These are phyloP conservation scores for Leptopilina clavipes DNA, from an alignment of 1,140 invertebrate species.

Conservation along the genomic window DNA sequence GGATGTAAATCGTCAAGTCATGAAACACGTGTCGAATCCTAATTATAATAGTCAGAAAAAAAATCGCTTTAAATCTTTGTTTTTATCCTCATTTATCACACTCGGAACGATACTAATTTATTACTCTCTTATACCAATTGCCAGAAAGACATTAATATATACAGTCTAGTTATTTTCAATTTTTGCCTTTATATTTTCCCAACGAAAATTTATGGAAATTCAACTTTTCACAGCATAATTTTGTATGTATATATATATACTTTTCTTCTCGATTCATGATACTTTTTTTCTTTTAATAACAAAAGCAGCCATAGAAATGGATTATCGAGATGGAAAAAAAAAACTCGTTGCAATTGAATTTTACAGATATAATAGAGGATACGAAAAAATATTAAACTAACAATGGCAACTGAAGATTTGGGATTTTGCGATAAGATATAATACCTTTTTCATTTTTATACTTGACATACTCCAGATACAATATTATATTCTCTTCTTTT, in stretches of 20 bases:
- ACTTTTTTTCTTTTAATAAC: background rate
- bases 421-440: constrained; percentile 6
- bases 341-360: background rate
- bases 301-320: background rate
- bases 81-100: background rate
- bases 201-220: background rate
- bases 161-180: constrained; percentile 11
- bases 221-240: background rate
- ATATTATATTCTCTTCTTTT: background rate
- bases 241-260: background rate
- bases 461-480: background rate
- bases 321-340: background rate
- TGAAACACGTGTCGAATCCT: constrained; percentile 1
- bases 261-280: background rate
- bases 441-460: background rate
- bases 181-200: background rate
- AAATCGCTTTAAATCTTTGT: constrained; percentile 14
- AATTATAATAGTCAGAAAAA: background rate
- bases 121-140: background rate
- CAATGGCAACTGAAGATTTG: background rate
- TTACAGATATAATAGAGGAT: background rate
- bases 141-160: background rate
- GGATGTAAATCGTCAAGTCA: background rate
- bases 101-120: background rate
- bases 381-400: background rate